Conservation (phyloP, 1,140 invertebrate genomes). For the Daktulosphaira vitifoliae region DNA sequence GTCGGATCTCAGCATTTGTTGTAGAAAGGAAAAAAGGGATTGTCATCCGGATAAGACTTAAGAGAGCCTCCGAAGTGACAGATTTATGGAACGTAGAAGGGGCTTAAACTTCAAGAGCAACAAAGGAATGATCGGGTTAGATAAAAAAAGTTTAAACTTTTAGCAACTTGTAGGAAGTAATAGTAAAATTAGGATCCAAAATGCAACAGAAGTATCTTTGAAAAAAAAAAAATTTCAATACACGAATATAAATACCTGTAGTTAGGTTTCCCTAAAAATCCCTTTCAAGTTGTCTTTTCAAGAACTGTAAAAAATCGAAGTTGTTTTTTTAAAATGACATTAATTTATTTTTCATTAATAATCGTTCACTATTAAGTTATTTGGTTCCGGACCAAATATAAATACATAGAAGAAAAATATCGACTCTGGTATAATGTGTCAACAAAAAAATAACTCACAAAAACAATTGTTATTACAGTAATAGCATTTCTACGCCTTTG, state of each 20-base stretch:
- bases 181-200: slow-evolving; percentile 24
- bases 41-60: slow-evolving; percentile 33
- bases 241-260: background rate
- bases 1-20: slow-evolving; percentile 24
- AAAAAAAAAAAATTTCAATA: background rate
- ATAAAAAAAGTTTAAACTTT: slow-evolving; percentile 27
- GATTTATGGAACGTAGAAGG: slow-evolving; percentile 17
- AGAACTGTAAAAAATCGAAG: too few species aligned
- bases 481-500: too few species aligned
- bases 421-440: too few species aligned
- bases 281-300: too few species aligned
- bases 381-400: too few species aligned
- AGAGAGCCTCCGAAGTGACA: slow-evolving; percentile 23
- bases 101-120: slow-evolving; percentile 8
- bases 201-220: background rate
- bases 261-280: background rate
- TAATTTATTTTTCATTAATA: too few species aligned
- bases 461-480: too few species aligned
- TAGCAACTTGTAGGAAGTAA: background rate
- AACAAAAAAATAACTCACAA: too few species aligned
- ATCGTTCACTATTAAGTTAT: too few species aligned
- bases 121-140: background rate
- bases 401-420: too few species aligned
- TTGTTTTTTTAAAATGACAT: too few species aligned
- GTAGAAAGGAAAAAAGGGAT: slow-evolving; percentile 29